Percentiles rank a stretch among this genome's conserved stretches.
These are phyloP conservation scores for Papilio machaon DNA, from an alignment of 1,140 invertebrate genomes.

Conservation along the genomic window DNA sequence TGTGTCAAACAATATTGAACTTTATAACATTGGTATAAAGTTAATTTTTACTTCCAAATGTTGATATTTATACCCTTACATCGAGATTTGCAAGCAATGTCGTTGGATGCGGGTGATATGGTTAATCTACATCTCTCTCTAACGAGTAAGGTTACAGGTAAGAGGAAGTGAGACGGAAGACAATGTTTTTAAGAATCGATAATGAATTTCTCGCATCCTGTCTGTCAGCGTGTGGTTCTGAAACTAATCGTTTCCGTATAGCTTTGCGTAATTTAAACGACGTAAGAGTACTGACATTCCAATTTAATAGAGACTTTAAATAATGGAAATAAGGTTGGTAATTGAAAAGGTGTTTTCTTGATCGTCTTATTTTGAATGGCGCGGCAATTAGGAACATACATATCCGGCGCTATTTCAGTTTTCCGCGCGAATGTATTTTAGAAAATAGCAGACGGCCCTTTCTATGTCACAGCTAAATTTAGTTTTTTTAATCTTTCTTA, in stretches of 20 bases:
- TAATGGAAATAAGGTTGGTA: constrained; percentile 1
- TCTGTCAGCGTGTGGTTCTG: constrained; percentile 75
- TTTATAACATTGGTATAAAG: constrained; percentile 15
- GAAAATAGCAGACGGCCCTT: constrained; percentile 53
- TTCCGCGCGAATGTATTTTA: constrained; percentile 72
- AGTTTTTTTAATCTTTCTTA: constrained; percentile 31
- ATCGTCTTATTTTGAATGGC: constrained; percentile 43
- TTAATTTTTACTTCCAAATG: constrained; percentile 35
- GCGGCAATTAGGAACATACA: constrained; percentile 65
- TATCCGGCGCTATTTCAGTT: constrained; percentile 67
- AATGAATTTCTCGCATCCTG: constrained; percentile 76
- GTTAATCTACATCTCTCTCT: constrained; percentile 50
- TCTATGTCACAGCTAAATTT: constrained; percentile 46
- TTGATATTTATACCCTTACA: constrained; percentile 21
- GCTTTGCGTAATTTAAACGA: constrained; percentile 43
- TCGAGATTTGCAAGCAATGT: constrained; percentile 56
- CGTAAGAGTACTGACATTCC: constrained; percentile 37
- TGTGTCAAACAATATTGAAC: constrained; percentile 16
- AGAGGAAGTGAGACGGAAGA: constrained; percentile 49
- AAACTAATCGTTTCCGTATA: constrained; percentile 77
- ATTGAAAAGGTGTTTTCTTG: constrained; percentile 35
- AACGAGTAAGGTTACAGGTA: constrained; percentile 5
- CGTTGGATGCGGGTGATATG: constrained; percentile 63
- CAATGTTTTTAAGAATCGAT: constrained; percentile 74
- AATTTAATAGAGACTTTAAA: constrained; percentile 38